Evolutionary conservation across 2,888 invertebrate species (phyloP), one percentile per base, ranked within the genome.

Genomic region (Gnatocerus cornutus): DNA sequence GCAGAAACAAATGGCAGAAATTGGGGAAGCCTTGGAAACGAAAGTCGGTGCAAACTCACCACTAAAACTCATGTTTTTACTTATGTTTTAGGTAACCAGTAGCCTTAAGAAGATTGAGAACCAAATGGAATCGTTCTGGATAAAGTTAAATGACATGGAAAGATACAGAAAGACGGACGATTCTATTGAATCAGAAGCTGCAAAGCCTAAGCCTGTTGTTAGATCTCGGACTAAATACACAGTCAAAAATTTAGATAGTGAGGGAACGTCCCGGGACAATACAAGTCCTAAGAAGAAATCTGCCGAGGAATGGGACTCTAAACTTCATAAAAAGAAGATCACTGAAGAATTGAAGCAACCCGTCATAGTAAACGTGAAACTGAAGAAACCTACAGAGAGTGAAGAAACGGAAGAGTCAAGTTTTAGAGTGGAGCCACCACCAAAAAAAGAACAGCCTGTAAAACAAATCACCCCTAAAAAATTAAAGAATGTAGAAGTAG

Each of bases 111-210:
- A 78, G 65, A 78, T 84, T 64, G 82, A 84, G 72, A 76, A 81
- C 83, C 77, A 86, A 86, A 75, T 85, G 74, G 78, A 82, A 53
- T 79, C 82, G 1, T 81, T 82, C 66, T 85, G 81, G 79, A 73
- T 78, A 37, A 83, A 82, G 77, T 68, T 84, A 58, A 76, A 75
- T 45, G 79, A 81, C 66, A 74, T 82, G 14, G 81, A 83, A 74
- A 43, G 73, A 46, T 74, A 77, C 39, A 73, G 67, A 69, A 61
- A 69, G 16, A 46, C 29, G n/a, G 43, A 12, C 14, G 27, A 63
- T 3, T 21, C 21, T 21, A 3, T 21, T 21, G 21, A 21, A 21
- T 21, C 21, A 21, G 27, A 56, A 7, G 0, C 3, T 52, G 41
- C 71, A 29, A 52, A 71, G 30, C 61, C 67, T 16, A 74, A 73